Evolutionary conservation across 2,113 vertebrate species (phyloP).

Genomic region (Chaenocephalus aceratus): DNA sequence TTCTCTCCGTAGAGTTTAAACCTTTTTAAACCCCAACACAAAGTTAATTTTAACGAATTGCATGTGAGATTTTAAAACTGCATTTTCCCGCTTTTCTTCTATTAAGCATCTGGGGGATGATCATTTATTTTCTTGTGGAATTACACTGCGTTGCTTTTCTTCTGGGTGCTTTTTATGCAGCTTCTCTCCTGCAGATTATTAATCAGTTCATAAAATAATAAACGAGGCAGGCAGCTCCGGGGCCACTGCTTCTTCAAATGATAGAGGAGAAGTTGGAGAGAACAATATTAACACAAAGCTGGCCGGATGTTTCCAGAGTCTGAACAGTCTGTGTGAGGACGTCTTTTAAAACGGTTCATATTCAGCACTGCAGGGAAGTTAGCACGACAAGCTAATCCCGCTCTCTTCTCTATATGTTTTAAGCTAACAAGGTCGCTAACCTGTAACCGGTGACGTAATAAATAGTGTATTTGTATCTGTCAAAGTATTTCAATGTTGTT

Average conservation of each 20-base stretch:
- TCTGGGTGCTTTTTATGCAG: conserved; percentile 67
- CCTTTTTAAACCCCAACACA: too few relatives aligned
- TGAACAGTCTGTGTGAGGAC: conserved; percentile 49
- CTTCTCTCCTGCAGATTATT: conserved; percentile 69
- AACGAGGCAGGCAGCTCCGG: conserved; percentile 63
- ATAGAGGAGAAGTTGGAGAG: conserved; percentile 52
- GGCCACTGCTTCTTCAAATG: conserved; percentile 56
- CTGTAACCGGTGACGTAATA: conserved; percentile 4
- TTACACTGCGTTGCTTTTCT: conserved; percentile 55
- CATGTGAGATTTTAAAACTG: conserved; percentile 33
- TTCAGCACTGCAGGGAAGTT: conserved; percentile 44
- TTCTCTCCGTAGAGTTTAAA: too few relatives aligned
- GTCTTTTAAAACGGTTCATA: conserved; percentile 41
- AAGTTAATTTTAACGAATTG: too few relatives aligned
- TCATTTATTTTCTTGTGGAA: conserved; percentile 63
- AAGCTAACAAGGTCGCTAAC: conserved; percentile 33
- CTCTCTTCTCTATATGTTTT: conserved; percentile 42
- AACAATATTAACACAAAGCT: conserved; percentile 71
- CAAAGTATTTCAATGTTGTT: too few relatives aligned
- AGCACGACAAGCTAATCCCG: conserved; percentile 59
- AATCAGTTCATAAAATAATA: conserved; percentile 85
- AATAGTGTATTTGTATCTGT: too few relatives aligned
- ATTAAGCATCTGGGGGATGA: conserved; percentile 62
- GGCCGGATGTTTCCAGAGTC: conserved; percentile 62
- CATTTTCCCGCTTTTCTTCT: conserved; percentile 59